Evolutionary conservation across 2,113 vertebrate species (phyloP), one percentile per base, ranked within the genome.

Genomic region (Herpailurus yagouaroundi): DNA sequence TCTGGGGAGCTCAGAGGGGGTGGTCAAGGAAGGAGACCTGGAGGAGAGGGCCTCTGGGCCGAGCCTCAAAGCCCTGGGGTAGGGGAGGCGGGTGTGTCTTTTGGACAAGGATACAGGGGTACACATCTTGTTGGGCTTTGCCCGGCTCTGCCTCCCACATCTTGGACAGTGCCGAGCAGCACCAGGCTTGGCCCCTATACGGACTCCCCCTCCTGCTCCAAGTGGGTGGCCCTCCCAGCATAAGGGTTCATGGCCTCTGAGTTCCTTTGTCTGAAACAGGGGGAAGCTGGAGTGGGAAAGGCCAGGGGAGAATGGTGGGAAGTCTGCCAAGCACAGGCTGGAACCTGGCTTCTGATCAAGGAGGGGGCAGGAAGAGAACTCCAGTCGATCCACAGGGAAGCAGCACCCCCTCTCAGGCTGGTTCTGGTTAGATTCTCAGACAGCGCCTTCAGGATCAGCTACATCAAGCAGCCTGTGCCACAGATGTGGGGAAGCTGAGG

Each of bases 181-280:
- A 11, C 74, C 19, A 38, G 5, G 23, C 83, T 74, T 55, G 52
- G 71, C 63, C 12, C 19, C 31, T 0, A 1, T 25, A 52, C 41
- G 6, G 7, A 50, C 63, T 55, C 50, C 36, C 41, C 9, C 4
- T 64, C 31, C 66, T 11, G 18, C 18, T 94, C 55, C 74, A 41
- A 69, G 76, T 93, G 52, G 68, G 76, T 91, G 82, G 50, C 66
- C 60, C 29, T 81, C 55, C 38, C 7, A 27, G 33, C 29, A 5
- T 25, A 23, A 38, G 52, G 66, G 94, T 64, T 92, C 91, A 60
- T 0, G 9, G 69, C 50, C 38, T 82, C 41, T 25, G 31, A 50
- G 81, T 71, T 84, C 71, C 80, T 96, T 92, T 85, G 79, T 96
- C 45, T 95, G 74, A 19, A 89, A 74, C 80, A 33, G n/a, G 82